phyloP scores from a whole-genome alignment of 2,797 vertebrate species.

The Helostoma temminkii region DNA sequence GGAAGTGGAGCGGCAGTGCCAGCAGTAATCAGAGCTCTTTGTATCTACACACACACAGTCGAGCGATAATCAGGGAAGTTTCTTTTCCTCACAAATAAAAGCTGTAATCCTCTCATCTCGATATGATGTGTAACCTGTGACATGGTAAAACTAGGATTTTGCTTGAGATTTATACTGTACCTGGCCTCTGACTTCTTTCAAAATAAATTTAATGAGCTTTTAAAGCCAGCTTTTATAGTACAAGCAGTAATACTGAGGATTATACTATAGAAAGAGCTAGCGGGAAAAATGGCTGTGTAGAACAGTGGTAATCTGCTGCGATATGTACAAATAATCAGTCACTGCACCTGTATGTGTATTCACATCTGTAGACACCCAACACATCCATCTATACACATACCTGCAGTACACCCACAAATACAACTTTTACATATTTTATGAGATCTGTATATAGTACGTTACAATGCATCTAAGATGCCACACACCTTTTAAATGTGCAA shows the following conservation, averaged over 20 bases:
- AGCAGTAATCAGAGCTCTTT: constrained; percentile 77
- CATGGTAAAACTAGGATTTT: constrained; percentile 32
- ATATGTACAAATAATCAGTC: background rate
- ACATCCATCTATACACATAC: background rate
- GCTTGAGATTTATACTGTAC: constrained; percentile 30
- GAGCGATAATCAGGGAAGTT: constrained; percentile 56
- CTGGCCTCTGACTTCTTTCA: constrained; percentile 44
- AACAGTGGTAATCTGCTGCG: background rate
- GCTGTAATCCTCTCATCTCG: constrained; percentile 68
- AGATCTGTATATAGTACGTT: too few species aligned
- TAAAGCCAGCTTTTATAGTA: constrained; percentile 20
- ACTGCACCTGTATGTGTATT: background rate
- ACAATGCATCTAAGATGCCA: background rate
- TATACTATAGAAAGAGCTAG: background rate
- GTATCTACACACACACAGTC: constrained; percentile 63
- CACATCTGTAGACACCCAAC: background rate
- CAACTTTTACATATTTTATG: too few species aligned
- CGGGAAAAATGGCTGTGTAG: background rate
- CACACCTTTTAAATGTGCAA: background rate
- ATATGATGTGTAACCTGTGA: constrained; percentile 49
- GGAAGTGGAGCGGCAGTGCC: constrained; percentile 60
- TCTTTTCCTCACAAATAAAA: constrained; percentile 55
- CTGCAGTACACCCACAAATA: too few species aligned
- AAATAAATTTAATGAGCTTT: constrained; percentile 54
- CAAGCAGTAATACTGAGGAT: background rate